A percentile compares a stretch with the other conserved stretches of the same genome.
Conservation (phyloP, 2,113 vertebrate genomes). For the Onychorhynchus coronatus region DNA sequence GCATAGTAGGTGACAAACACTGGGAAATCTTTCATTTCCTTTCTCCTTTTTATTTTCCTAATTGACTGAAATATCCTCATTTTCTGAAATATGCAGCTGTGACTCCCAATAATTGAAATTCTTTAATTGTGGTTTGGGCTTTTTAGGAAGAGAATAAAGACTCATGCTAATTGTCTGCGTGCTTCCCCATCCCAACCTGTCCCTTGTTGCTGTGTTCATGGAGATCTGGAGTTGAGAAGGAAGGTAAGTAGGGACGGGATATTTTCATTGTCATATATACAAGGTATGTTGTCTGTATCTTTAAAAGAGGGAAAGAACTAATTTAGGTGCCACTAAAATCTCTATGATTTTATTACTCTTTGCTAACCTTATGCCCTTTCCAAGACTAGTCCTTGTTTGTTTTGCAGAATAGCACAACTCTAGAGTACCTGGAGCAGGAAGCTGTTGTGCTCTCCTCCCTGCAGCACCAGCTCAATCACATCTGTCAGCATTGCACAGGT, state of each 20-base stretch:
- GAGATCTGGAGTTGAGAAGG: not conserved
- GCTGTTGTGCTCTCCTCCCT: not conserved
- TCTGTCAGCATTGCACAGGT: not conserved
- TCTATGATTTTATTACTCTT: not conserved
- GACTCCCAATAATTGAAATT: not conserved
- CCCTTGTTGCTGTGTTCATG: not conserved
- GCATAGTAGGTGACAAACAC: not conserved
- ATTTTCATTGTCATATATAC: not conserved
- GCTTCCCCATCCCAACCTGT: not conserved
- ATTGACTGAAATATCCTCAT: not conserved
- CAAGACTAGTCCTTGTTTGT: not conserved
- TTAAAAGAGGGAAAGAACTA: not conserved
- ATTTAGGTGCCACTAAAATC: not conserved
- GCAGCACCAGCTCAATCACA: fast-evolving
- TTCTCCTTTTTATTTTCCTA: not conserved
- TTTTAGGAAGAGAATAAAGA: not conserved
- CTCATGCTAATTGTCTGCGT: not conserved
- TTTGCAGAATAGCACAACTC: fast-evolving
- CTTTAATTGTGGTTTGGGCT: not conserved
- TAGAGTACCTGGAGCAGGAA: not conserved
- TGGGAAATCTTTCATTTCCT: not conserved
- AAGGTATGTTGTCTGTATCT: not conserved
- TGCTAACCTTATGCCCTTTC: not conserved
- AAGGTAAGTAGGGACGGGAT: not conserved
- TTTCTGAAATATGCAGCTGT: not conserved